These are phyloP conservation scores for Hydraecia micacea DNA, from an alignment of 2,888 invertebrate species.

Conservation along the genomic window DNA sequence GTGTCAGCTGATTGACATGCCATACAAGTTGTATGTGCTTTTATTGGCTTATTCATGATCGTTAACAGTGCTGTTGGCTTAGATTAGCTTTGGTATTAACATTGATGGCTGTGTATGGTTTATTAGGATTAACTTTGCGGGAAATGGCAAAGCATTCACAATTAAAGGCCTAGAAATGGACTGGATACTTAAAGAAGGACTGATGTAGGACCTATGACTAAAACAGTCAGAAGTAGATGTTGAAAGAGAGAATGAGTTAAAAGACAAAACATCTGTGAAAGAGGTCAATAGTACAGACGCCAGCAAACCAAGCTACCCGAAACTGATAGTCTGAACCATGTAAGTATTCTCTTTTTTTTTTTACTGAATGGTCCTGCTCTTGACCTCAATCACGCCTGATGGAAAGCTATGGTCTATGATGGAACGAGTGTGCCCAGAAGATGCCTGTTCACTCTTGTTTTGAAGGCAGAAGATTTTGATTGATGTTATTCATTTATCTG, in stretches of 20 bases:
- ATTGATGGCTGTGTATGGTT: neutral
- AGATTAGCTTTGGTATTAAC: neutral
- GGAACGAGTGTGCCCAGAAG: too few relatives aligned
- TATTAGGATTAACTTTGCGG: too few relatives aligned
- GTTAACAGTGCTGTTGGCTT: conserved; percentile 10
- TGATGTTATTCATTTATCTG: neutral
- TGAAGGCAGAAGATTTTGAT: neutral
- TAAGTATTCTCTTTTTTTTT: too few relatives aligned
- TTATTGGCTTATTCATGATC: conserved; percentile 28
- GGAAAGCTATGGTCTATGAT: too few relatives aligned
- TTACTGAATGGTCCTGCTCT: too few relatives aligned
- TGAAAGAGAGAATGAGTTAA: neutral
- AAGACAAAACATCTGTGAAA: neutral
- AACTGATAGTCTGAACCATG: too few relatives aligned
- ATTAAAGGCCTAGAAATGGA: neutral
- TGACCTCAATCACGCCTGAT: too few relatives aligned
- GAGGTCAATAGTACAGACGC: neutral
- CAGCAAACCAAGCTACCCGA: too few relatives aligned
- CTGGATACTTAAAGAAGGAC: neutral
- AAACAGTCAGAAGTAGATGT: neutral
- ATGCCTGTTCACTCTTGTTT: too few relatives aligned
- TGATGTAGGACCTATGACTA: neutral
- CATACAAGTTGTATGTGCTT: conserved; percentile 23
- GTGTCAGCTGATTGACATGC: conserved; percentile 48
- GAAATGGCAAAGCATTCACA: neutral